Evolutionary conservation across 2,797 vertebrate species (phyloP), one percentile per base, ranked within the genome.

Genomic region (Percopsis omiscomaycus): DNA sequence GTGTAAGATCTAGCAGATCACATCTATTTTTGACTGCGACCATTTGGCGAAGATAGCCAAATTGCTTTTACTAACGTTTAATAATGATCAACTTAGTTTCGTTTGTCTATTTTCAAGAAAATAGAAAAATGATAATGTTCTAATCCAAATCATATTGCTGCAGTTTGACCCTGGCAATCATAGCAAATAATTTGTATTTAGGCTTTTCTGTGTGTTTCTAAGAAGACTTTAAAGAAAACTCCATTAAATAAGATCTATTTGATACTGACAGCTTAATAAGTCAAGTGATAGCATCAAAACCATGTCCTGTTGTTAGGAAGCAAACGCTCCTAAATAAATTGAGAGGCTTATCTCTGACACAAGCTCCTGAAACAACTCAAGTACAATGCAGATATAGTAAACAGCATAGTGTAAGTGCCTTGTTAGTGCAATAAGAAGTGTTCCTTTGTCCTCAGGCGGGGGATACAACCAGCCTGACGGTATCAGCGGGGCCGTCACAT

Each of bases 401-500:
- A 42, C 29, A 29, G 29, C 66, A 42, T 46, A 3, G 50, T 28
- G 5, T 54, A 12, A 69, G 59, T 27, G 57, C 70, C 50, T 54
- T n/a, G 16, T 58, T 48, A 55, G 59, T 57, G 53, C 37, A 44
- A 5, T 50, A 64, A 70, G 63, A 74, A 22, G 59, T 45, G 30
- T 54, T 29, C 37, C 58, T 80, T 81, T 81, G 67, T 77, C 64
- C 27, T 52, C 57, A 46, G 49, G 70, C 53, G 22, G 47, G 32
- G 58, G 48, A 66, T 66, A 64, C 56, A 63, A 71, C 46, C 53
- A 69, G 56, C 50, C 47, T 55, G 53, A 56, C 54, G 55, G 32
- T 60, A 48, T 75, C 66, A 73, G 37, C 53, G 50, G 61, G 59
- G 58, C 62, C 6, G 15, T 88, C 81, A 84, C 82, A 89, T 86